Evolutionary conservation across 2,113 vertebrate genomes (phyloP).

Genomic region (Bubo scandiacus): DNA sequence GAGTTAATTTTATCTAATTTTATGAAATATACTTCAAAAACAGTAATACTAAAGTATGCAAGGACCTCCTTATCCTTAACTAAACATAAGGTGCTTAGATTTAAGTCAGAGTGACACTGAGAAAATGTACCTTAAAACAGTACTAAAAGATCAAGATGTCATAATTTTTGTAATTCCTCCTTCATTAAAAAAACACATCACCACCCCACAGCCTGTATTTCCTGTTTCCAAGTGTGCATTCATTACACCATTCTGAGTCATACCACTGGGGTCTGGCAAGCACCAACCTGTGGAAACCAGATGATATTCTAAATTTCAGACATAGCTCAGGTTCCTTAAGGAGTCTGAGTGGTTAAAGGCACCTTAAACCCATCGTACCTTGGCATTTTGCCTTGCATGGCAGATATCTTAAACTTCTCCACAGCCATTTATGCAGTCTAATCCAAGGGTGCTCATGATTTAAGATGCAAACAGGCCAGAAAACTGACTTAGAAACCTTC

Average conservation of each 20-base stretch:
- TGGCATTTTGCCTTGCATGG: background rate
- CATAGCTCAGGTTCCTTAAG: background rate
- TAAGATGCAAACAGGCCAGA: background rate
- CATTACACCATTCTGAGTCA: background rate
- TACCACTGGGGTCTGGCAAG: background rate
- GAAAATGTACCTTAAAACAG: background rate
- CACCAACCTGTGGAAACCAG: background rate
- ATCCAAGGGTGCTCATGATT: background rate
- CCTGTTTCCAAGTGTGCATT: background rate
- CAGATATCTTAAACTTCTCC: background rate
- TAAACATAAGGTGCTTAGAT: background rate
- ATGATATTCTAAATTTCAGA: background rate
- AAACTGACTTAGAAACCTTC: background rate
- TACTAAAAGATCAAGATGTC: background rate
- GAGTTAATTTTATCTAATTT: background rate
- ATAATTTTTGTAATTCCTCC: background rate
- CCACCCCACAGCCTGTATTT: background rate
- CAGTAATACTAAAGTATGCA: background rate
- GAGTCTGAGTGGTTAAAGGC: background rate
- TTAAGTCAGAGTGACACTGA: background rate
- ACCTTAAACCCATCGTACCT: background rate
- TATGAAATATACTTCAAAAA: background rate
- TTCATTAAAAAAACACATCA: background rate
- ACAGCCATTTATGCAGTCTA: background rate
- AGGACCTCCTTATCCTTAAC: background rate